These are phyloP conservation scores for Cryptocheilus praepositus DNA, from an alignment of 2,888 invertebrate genomes.

Conservation along the genomic window DNA sequence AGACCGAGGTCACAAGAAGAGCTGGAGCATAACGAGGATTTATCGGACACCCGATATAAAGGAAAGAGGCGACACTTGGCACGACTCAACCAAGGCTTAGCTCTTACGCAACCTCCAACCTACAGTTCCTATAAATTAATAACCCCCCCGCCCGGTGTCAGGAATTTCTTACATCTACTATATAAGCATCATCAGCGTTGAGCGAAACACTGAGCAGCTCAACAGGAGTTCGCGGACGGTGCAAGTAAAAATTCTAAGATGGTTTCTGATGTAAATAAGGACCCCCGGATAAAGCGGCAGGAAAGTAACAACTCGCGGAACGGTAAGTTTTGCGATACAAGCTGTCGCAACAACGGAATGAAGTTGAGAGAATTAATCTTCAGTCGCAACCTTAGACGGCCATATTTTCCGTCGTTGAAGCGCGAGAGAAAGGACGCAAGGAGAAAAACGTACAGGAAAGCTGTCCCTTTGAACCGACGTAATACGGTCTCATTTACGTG, in stretches of 20 bases:
- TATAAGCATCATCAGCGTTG: neutral
- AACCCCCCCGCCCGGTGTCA: no score
- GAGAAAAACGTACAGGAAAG: conserved; percentile 8
- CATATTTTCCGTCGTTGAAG: conserved; percentile 15
- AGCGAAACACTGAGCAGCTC: no score
- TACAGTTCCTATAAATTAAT: no score
- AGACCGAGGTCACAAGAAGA: conserved; percentile 27
- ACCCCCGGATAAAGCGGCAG: neutral
- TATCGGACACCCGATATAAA: conserved; percentile 30
- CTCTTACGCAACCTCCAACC: no score
- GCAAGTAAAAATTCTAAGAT: no score
- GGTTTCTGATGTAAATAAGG: no score
- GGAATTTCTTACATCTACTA: no score
- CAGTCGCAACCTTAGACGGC: neutral
- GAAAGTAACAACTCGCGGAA: neutral
- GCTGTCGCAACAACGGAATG: no score
- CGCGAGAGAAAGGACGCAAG: neutral
- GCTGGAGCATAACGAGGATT: conserved; percentile 40
- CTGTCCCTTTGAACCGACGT: conserved; percentile 8
- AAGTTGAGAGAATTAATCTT: no score
- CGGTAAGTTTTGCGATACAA: no score
- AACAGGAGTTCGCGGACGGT: no score
- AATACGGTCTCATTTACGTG: conserved; percentile 21
- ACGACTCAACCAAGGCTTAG: neutral
- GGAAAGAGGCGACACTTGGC: conserved; percentile 19